Conservation (phyloP, 2,888 invertebrate genomes). For the Coleophora deauratella region DNA sequence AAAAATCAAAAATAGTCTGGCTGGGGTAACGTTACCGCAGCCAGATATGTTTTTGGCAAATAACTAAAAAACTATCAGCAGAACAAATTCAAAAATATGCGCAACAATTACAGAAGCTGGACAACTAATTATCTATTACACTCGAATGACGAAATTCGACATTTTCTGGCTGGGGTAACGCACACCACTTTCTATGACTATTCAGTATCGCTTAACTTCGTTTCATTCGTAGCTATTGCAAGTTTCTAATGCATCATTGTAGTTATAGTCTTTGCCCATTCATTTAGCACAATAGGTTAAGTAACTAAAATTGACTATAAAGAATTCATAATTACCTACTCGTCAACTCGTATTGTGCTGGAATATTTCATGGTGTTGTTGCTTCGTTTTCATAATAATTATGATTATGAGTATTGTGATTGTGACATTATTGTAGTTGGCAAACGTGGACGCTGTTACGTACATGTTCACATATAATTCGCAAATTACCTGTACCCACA, state of each 20-base stretch:
- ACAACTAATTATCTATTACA: too few relatives aligned
- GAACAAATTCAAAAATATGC: too few relatives aligned
- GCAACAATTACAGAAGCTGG: too few relatives aligned
- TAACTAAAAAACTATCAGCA: too few relatives aligned
- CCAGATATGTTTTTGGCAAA: too few relatives aligned
- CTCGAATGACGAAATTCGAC: too few relatives aligned
- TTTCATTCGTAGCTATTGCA: not conserved
- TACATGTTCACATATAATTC: slow-evolving; percentile 6
- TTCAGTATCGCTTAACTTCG: slow-evolving; percentile 2
- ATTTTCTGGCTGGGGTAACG: too few relatives aligned
- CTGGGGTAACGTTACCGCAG: too few relatives aligned
- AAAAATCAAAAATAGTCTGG: too few relatives aligned
- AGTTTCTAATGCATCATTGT: not conserved
- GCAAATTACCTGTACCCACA: slow-evolving; percentile 13
- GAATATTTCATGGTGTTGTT: not conserved
- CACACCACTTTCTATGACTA: slow-evolving; percentile 37
- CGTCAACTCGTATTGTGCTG: not conserved
- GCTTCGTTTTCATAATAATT: too few relatives aligned
- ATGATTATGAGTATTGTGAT: not conserved
- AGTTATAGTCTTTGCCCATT: not conserved
- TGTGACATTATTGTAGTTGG: not conserved
- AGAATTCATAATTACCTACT: too few relatives aligned
- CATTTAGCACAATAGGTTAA: slow-evolving; percentile 1
- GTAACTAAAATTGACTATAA: not conserved
- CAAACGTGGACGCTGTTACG: not conserved